Conservation (phyloP, 2,888 invertebrate species). For the Pyrocoelia pectoralis region DNA sequence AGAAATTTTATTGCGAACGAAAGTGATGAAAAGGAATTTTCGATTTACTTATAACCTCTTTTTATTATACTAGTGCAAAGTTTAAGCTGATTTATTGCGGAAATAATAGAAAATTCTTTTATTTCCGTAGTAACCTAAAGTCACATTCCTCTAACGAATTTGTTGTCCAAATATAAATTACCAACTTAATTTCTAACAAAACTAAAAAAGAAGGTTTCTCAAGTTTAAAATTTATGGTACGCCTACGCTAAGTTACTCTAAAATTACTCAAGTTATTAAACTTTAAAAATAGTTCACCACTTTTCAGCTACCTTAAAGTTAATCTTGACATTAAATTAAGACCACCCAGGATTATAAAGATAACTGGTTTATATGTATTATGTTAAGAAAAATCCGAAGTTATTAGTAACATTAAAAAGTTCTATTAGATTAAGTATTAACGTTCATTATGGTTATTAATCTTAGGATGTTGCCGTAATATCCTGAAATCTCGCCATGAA, state of each 20-base stretch:
- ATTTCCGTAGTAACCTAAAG: neutral
- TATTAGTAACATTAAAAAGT: slow-evolving; percentile 7
- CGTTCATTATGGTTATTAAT: neutral
- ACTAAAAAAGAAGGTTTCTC: slow-evolving; percentile 2
- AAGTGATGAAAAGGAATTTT: too few species aligned
- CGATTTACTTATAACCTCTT: too few species aligned
- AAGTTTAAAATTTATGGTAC: slow-evolving; percentile 15
- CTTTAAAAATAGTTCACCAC: slow-evolving; percentile 21
- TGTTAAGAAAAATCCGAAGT: slow-evolving; percentile 6
- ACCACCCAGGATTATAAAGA: slow-evolving; percentile 3
- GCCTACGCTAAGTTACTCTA: slow-evolving; percentile 8
- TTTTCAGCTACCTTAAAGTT: slow-evolving; percentile 14
- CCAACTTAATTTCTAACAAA: slow-evolving; percentile 9
- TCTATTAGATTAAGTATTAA: neutral
- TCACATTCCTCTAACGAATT: neutral
- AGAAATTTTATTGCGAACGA: too few species aligned
- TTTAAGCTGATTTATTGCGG: neutral
- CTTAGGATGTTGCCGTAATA: neutral
- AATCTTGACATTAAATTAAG: slow-evolving; percentile 12
- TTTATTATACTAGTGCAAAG: too few species aligned
- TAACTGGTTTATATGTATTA: neutral
- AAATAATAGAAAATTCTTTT: slow-evolving; percentile 3
- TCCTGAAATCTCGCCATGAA: neutral
- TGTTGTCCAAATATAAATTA: slow-evolving; percentile 3
- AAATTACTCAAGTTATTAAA: slow-evolving; percentile 22